phyloP scores from a whole-genome alignment of 2,888 invertebrate genomes.

The Agrochola macilenta region DNA sequence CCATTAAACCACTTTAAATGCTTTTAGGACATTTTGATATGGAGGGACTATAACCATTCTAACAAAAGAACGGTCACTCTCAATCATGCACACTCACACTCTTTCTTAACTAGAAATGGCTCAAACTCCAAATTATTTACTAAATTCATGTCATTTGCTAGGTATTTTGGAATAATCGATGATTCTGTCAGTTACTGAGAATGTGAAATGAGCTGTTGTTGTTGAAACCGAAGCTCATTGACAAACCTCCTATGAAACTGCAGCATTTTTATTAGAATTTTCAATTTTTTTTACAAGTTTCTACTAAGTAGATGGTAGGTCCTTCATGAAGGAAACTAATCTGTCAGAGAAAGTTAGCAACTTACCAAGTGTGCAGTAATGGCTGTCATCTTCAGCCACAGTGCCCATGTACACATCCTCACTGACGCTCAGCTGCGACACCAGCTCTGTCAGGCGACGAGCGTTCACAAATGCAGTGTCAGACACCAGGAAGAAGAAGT shows the following conservation, averaged over 20 bases:
- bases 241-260: not conserved
- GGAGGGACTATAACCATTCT: not conserved
- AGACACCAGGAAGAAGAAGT: constrained; percentile 97
- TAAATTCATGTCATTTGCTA: not conserved
- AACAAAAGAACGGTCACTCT: not conserved
- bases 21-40: no score
- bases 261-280: not conserved
- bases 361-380: constrained; percentile 93
- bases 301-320: not conserved
- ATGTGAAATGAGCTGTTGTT: not conserved
- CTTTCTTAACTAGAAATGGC: not conserved
- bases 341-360: not conserved
- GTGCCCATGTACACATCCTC: constrained; percentile 96
- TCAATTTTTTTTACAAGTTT: not conserved
- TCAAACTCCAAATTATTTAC: not conserved
- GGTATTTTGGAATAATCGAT: not conserved
- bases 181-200: not conserved
- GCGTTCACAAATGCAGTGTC: constrained; percentile 97
- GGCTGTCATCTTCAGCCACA: constrained; percentile 89
- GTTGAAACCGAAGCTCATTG: not conserved
- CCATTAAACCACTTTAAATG: no score
- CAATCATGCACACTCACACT: not conserved
- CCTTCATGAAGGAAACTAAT: not conserved
- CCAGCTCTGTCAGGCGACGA: constrained; percentile 93
- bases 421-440: constrained; percentile 95